These are phyloP conservation scores for Carpatolechia fugitivella DNA, from an alignment of 2,888 invertebrate genomes.

Conservation along the genomic window DNA sequence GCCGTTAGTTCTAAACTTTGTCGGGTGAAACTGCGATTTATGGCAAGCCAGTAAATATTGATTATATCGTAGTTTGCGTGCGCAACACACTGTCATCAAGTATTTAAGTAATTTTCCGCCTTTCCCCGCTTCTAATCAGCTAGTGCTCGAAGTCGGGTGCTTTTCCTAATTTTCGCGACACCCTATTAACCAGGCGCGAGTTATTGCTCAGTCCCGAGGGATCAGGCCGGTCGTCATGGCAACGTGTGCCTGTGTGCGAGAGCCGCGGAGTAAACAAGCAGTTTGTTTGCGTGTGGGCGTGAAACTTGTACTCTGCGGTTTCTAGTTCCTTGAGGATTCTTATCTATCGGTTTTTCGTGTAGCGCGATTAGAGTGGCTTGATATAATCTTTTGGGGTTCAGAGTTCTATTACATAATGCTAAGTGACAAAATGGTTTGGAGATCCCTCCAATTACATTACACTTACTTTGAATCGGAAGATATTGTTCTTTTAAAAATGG, in stretches of 20 bases:
- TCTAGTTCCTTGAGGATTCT: constrained; percentile 58
- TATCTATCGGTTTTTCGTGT: constrained; percentile 49
- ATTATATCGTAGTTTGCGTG: constrained; percentile 31
- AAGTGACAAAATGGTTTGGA: not conserved
- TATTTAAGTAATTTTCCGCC: constrained; percentile 67
- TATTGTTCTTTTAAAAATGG: too few relatives aligned
- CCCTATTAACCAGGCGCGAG: constrained; percentile 66
- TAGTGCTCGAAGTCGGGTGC: constrained; percentile 55
- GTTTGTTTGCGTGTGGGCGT: constrained; percentile 43
- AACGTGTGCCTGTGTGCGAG: constrained; percentile 50
- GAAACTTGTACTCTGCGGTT: constrained; percentile 48
- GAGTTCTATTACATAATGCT: not conserved
- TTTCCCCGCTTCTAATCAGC: constrained; percentile 61
- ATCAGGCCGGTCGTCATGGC: constrained; percentile 50
- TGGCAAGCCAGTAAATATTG: constrained; percentile 51
- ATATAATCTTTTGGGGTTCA: not conserved
- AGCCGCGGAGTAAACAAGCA: constrained; percentile 30
- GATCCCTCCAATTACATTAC: not conserved
- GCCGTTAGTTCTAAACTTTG: constrained; percentile 59
- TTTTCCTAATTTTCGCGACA: constrained; percentile 68
- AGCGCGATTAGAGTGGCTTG: constrained; percentile 14
- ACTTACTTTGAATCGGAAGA: too few relatives aligned
- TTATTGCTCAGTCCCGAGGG: constrained; percentile 62
- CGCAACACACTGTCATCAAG: constrained; percentile 45
- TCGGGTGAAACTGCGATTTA: constrained; percentile 49